These are phyloP conservation scores for Pseudomugil tenellus DNA, from an alignment of 2,797 vertebrate genomes.

Conservation along the genomic window DNA sequence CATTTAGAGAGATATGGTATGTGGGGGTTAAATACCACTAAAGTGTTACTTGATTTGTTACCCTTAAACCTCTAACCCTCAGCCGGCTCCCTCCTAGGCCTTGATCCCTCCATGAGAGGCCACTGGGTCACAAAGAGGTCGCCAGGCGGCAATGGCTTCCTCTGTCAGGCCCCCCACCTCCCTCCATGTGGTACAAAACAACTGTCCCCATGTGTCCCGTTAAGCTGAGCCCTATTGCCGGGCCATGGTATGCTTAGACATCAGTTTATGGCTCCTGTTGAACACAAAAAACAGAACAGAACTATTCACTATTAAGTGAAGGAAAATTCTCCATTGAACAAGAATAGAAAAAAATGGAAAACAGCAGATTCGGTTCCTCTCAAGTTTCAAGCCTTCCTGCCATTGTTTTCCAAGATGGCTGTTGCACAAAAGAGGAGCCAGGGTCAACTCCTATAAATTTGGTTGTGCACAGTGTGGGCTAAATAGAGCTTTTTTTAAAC, in stretches of 20 bases:
- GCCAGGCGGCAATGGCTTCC: constrained; percentile 83
- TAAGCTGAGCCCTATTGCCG: constrained; percentile 84
- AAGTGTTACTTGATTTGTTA: constrained; percentile 86
- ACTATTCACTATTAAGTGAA: constrained; percentile 88
- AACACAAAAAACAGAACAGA: constrained; percentile 87
- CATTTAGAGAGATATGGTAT: constrained; percentile 66
- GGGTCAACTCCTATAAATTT: constrained; percentile 95
- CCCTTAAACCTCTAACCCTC: constrained; percentile 84
- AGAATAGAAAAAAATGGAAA: constrained; percentile 84
- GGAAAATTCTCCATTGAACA: constrained; percentile 84
- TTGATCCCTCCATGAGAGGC: constrained; percentile 80
- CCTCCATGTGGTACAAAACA: constrained; percentile 83
- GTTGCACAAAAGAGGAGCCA: constrained; percentile 91
- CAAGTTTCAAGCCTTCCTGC: constrained; percentile 85
- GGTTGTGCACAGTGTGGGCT: constrained; percentile 88
- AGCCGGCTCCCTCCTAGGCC: constrained; percentile 79
- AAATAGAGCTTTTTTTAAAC: constrained; percentile 85
- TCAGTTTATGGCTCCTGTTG: constrained; percentile 83
- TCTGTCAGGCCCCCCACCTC: constrained; percentile 61
- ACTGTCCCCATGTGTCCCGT: constrained; percentile 86
- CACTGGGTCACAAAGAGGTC: constrained; percentile 84
- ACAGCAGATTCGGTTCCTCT: constrained; percentile 90
- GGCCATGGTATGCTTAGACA: constrained; percentile 86
- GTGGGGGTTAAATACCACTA: constrained; percentile 78
- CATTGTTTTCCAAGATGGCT: constrained; percentile 87